A percentile compares a stretch with the other conserved stretches of the same genome.
These are phyloP conservation scores for Smutsia gigantea DNA, from an alignment of 2,797 vertebrate species.

Conservation along the genomic window DNA sequence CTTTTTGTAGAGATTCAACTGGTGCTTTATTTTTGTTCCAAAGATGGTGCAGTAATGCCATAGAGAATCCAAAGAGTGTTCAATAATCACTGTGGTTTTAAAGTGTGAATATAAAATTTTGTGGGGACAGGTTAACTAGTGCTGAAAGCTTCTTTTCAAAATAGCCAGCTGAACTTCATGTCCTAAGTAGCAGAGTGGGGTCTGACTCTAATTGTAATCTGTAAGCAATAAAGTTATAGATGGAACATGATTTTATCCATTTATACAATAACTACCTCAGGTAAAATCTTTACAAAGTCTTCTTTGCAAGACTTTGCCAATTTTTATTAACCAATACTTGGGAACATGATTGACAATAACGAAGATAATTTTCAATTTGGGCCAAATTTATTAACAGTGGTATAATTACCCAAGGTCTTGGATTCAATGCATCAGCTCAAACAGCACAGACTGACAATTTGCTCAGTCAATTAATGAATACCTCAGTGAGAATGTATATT, in stretches of 20 bases:
- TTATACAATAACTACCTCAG: not conserved
- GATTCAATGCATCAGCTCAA: not conserved
- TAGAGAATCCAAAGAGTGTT: not conserved
- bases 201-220: conserved; percentile 30
- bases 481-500: not conserved
- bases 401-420: not conserved
- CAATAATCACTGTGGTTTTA: conserved; percentile 6
- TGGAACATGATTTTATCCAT: not conserved
- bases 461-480: not conserved
- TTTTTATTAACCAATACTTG: not conserved
- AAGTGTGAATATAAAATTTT: conserved; percentile 32
- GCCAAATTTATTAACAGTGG: not conserved
- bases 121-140: not conserved
- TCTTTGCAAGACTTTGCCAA: conserved; percentile 4
- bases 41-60: not conserved
- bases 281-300: conserved; percentile 1
- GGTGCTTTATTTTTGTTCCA: conserved; percentile 1
- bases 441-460: not conserved
- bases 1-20: not conserved
- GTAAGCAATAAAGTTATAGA: not conserved
- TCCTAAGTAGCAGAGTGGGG: not conserved
- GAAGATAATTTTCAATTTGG: conserved; percentile 27
- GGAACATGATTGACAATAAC: not conserved
- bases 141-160: conserved; percentile 13
- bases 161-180: not conserved